Percentiles rank a stretch among this genome's conserved stretches.
These are phyloP conservation scores for Ryuthela nishihirai DNA, from an alignment of 2,888 invertebrate genomes.

Conservation along the genomic window DNA sequence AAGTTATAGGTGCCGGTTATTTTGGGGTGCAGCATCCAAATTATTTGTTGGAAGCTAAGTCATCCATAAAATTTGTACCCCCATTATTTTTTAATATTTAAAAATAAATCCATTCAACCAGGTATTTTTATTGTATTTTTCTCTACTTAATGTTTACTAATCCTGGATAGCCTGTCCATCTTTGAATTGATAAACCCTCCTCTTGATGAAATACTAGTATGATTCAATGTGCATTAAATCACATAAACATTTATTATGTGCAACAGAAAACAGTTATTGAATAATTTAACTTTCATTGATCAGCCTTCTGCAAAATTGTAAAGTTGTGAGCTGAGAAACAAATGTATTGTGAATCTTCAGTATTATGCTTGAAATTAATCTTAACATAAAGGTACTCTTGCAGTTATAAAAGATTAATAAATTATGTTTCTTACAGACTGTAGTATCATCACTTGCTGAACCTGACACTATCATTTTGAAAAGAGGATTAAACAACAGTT, in stretches of 20 bases:
- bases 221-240: neutral
- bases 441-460: slow-evolving; percentile 72
- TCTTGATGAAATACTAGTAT: neutral
- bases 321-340: too few relatives aligned
- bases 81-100: too few relatives aligned
- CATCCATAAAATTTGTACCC: too few relatives aligned
- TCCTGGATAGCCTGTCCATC: slow-evolving; percentile 18
- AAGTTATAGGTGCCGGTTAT: too few relatives aligned
- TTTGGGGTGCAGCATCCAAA: too few relatives aligned
- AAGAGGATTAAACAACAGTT: slow-evolving; percentile 45
- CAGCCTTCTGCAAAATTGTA: too few relatives aligned
- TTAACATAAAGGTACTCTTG: too few relatives aligned
- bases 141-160: neutral
- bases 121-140: neutral
- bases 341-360: too few relatives aligned
- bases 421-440: slow-evolving; percentile 56
- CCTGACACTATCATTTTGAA: slow-evolving; percentile 67
- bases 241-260: neutral
- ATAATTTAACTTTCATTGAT: neutral
- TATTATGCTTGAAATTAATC: too few relatives aligned
- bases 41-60: too few relatives aligned
- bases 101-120: too few relatives aligned
- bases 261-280: neutral
- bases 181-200: neutral
- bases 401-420: too few relatives aligned